Conservation (phyloP, 2,888 invertebrate genomes). For the Chaitophorus viminalis region DNA sequence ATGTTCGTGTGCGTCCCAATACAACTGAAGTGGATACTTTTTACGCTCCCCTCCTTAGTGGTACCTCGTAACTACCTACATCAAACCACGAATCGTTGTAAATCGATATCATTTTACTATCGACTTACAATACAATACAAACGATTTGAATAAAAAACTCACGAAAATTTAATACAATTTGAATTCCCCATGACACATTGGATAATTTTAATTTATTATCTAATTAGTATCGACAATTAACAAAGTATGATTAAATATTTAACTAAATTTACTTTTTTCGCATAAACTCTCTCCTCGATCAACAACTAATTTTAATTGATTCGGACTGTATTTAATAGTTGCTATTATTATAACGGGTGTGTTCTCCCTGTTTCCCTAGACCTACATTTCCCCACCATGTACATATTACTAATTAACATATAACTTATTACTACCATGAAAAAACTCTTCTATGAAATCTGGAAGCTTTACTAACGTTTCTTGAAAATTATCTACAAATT, state of each 20-base stretch:
- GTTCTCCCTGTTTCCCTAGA: neutral
- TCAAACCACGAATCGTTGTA: neutral
- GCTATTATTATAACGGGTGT: neutral
- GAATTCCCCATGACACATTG: neutral
- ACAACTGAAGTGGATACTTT: neutral
- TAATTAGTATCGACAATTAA: no score
- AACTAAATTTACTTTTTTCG: neutral
- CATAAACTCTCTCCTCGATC: neutral
- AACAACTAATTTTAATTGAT: neutral
- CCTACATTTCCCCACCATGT: neutral
- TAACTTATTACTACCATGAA: neutral
- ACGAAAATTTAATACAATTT: neutral
- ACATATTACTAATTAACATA: neutral
- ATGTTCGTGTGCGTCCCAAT: neutral
- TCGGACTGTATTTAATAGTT: neutral
- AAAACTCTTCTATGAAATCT: neutral
- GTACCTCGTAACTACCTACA: neutral
- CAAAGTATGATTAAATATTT: no score
- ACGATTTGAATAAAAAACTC: neutral
- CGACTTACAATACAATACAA: neutral
- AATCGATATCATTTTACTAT: neutral
- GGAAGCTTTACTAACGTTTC: neutral
- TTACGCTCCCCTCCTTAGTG: neutral
- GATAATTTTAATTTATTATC: neutral
- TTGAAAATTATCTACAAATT: neutral